Evolutionary conservation across 2,797 vertebrate genomes (phyloP), one percentile per base, ranked within the genome.

Genomic region (Erethizon dorsatum): DNA sequence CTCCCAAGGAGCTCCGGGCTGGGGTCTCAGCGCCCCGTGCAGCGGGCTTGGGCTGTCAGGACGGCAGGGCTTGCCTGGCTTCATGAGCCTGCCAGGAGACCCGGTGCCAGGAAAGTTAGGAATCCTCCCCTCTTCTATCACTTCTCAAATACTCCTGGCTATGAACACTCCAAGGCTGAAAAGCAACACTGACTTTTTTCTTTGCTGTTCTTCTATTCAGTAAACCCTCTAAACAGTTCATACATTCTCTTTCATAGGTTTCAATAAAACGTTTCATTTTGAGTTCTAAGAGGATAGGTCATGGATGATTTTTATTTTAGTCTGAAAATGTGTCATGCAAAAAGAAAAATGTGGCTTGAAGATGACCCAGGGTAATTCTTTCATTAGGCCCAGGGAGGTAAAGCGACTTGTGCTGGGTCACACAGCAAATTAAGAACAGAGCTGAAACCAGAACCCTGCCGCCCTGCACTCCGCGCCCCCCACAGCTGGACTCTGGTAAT

Each of bases 221-320:
- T 88, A 87, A 96, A 95, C 87, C 54, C 89, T 45, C 5, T 73
- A 96, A 83, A 94, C 69, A 11, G 31, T 33, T 20, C 17, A 10
- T 5, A 20, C n/a, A 54, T 33, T 54, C 89, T 91, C 47, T 59
- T 47, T 69, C 86, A 57, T 1, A 71, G 63, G 84, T 88, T 89
- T 82, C 59, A 93, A 83, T 52, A 94, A 83, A 75, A 33, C 45
- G 91, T 84, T 97, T 92, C 83, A 71, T 88, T 88, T 93, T 85
- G 37, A 89, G 33, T 87, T 6, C 50, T n/a, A 22, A 88, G 28
- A 95, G 83, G 79, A 7, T 2, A 59, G 69, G 15, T n/a, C 65
- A 71, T 54, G 89, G 96, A 50, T 87, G 69, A 91, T 79, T 92
- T 95, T 94, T 91, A 79, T 86, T 86, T 92, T 71, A 86, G 56